Base-by-base conservation (phyloP, 2,797 vertebrate species). In the Eupleurogrammus muticus region DNA sequence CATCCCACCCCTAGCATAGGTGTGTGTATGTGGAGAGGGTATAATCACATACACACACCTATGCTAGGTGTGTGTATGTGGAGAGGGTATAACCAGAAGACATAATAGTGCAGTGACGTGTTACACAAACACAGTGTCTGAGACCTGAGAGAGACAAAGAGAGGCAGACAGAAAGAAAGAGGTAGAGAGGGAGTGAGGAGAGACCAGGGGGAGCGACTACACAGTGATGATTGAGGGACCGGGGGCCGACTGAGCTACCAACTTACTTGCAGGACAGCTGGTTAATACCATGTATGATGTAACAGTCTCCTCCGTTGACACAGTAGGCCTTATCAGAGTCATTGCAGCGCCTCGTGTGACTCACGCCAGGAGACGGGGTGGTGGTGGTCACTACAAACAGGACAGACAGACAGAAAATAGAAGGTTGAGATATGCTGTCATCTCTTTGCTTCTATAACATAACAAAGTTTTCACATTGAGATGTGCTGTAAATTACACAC, bases 251-350 rank as follows among this genome's bases (percentile, higher is more conserved):
- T 3, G 42, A 66, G 52, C 38, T 44, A 42, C 23, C 6, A 85
- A 96, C 97, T 99, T 96, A 99, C 97, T 98, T 98, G 97, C 97
- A 99, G 86, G 95, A 96, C 77, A 97, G 95, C 92, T 98, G 95
- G 92, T 99, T 98, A 92, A 99, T 96, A 93, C 97, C 97, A 79
- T 98, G 97, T 82, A 98, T 97, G 95, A 98, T 97, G 95, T 97
- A 98, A 95, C 97, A 99, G 92, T 98, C 96, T 59, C 97, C 97
- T 79, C 97, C 97, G 47, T 99, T 99, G 83, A 95, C 96, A 78
- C 97, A 99, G 87, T 97, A 95, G 72, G 96, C 93, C 91, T 96
- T 98, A 90, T 97, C 97, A 5, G 97, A 96, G 85, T 99, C 97
- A 12, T 99, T 99, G 94, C 97, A 99, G 92, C 96, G 96, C 86